Evolutionary conservation across 1,140 invertebrate genomes (phyloP).

Genomic region (Trichonephila clavipes): DNA sequence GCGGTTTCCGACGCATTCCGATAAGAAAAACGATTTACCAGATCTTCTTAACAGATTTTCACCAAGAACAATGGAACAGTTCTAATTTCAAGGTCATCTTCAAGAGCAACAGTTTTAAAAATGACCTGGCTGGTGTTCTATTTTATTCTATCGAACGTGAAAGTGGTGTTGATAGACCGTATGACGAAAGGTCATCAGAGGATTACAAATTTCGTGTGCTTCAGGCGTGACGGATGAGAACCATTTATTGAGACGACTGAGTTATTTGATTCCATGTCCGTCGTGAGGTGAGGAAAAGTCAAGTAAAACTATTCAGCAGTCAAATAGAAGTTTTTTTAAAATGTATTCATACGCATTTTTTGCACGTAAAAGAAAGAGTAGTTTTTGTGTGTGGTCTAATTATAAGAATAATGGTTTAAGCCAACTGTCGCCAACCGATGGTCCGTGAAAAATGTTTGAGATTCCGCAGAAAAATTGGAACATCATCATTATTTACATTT

Average conservation of each 20-base stretch:
- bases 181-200: not conserved
- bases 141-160: conserved; percentile 33
- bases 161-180: conserved; percentile 42
- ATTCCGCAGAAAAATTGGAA: too few species aligned
- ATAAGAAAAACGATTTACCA: not conserved
- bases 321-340: not conserved
- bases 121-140: not conserved
- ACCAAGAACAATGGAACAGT: conserved; percentile 41
- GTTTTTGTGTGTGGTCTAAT: too few species aligned
- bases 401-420: too few species aligned
- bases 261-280: not conserved
- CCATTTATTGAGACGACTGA: not conserved
- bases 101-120: conserved; percentile 12
- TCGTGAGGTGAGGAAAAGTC: not conserved
- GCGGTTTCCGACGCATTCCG: not conserved
- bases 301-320: not conserved
- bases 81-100: conserved; percentile 41
- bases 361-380: too few species aligned
- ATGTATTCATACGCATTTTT: too few species aligned
- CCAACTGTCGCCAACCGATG: too few species aligned
- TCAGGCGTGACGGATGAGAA: not conserved
- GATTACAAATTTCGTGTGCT: not conserved
- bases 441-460: too few species aligned
- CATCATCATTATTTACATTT: too few species aligned
- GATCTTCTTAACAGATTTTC: conserved; percentile 18